Conservation (phyloP, 2,113 vertebrate genomes). For the Spheniscus mendiculus region DNA sequence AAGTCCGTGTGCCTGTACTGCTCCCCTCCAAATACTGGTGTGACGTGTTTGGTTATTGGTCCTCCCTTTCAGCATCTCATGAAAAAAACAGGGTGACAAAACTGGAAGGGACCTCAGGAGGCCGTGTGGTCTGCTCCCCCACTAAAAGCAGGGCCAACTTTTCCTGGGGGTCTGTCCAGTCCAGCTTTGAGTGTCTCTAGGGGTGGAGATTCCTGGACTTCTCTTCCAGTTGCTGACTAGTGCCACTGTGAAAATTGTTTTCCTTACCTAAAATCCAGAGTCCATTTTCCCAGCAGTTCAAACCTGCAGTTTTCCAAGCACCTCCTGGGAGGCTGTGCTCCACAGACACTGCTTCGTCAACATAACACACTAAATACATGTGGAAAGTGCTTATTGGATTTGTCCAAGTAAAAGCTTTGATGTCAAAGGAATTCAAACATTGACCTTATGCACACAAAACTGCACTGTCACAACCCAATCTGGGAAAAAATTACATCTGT, state of each 20-base stretch:
- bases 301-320: background rate
- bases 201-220: background rate
- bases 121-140: background rate
- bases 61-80: background rate
- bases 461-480: background rate
- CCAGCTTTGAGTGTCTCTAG: background rate
- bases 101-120: background rate
- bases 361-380: background rate
- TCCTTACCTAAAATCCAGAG: background rate
- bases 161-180: background rate
- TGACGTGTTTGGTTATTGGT: background rate
- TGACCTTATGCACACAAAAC: background rate
- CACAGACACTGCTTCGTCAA: background rate
- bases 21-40: background rate
- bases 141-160: background rate
- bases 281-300: background rate
- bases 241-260: background rate
- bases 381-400: background rate
- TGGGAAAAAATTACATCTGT: background rate
- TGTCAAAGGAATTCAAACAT: background rate
- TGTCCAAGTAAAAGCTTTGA: background rate
- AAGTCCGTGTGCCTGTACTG: background rate
- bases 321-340: background rate
- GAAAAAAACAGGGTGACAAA: background rate
- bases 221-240: background rate